These are phyloP conservation scores for Bombus difficillimus DNA, from an alignment of 1,140 invertebrate genomes.

Conservation along the genomic window DNA sequence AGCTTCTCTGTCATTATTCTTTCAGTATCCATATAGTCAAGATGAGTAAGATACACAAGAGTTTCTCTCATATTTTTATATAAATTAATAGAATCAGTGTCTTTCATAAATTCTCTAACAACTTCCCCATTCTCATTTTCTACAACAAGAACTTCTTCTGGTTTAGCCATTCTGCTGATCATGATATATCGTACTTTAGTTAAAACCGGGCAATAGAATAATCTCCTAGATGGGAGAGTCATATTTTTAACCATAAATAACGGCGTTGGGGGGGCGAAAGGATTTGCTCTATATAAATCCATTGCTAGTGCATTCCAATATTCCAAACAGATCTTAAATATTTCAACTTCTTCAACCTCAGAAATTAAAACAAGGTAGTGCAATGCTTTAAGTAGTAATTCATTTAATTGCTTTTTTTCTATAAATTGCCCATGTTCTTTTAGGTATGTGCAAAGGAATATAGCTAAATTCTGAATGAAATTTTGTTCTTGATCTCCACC, in stretches of 20 bases:
- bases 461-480: conserved; percentile 98
- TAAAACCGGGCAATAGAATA: conserved; percentile 91
- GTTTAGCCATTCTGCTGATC: conserved; percentile 99
- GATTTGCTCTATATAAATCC: conserved; percentile 94
- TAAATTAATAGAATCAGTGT: conserved; percentile 99
- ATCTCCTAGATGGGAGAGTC: conserved; percentile 82
- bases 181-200: conserved; percentile 98
- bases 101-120: conserved; percentile 99
- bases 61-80: conserved; percentile 99
- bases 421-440: conserved; percentile 97
- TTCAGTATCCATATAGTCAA: conserved; percentile 99
- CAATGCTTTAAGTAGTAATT: conserved; percentile 91
- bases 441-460: conserved; percentile 98
- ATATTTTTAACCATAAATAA: conserved; percentile 80
- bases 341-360: conserved; percentile 99
- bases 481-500: conserved; percentile 99
- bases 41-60: conserved; percentile 98
- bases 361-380: conserved; percentile 98
- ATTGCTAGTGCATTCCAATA: conserved; percentile 98
- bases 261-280: conserved; percentile 76
- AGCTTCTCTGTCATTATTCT: conserved; percentile 99
- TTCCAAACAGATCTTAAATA: conserved; percentile 99
- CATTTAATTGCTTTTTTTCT: conserved; percentile 90
- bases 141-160: conserved; percentile 99
- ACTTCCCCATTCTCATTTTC: conserved; percentile 99